Percentiles rank a stretch among this genome's conserved stretches.
phyloP scores from a whole-genome alignment of 2,888 invertebrate species.

The Rhingia rostrata region DNA sequence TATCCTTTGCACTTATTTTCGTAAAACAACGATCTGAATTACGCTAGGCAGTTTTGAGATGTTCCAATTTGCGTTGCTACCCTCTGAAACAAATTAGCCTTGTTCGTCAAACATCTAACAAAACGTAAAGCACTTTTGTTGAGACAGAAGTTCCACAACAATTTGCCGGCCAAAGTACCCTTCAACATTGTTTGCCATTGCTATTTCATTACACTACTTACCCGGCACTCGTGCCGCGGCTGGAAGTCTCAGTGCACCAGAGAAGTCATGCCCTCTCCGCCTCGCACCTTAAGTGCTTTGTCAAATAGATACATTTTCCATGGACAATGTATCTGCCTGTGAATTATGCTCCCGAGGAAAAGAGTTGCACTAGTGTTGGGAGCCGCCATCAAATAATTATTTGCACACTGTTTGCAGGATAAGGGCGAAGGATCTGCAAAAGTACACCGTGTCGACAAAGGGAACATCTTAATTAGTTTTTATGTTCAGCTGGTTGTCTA shows the following conservation, averaged over 20 bases:
- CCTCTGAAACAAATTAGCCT: conserved; percentile 1
- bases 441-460: conserved; percentile 34
- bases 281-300: neutral
- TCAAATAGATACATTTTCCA: conserved; percentile 36
- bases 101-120: conserved; percentile 33
- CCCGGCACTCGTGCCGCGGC: neutral
- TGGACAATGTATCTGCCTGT: conserved; percentile 23
- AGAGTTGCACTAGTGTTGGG: neutral
- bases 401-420: neutral
- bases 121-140: neutral
- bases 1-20: neutral
- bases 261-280: neutral
- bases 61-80: neutral
- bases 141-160: conserved; percentile 4
- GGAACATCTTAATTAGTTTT: conserved; percentile 65
- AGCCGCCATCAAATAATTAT: conserved; percentile 13
- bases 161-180: conserved; percentile 2
- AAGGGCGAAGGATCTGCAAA: neutral
- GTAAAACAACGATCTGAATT: neutral
- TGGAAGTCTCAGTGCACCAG: neutral
- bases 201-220: conserved; percentile 36
- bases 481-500: conserved; percentile 27
- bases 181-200: conserved; percentile 24
- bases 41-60: neutral
- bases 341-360: conserved; percentile 8